These are phyloP conservation scores for Teleogryllus occipitalis DNA, from an alignment of 1,140 invertebrate genomes.

Conservation along the genomic window DNA sequence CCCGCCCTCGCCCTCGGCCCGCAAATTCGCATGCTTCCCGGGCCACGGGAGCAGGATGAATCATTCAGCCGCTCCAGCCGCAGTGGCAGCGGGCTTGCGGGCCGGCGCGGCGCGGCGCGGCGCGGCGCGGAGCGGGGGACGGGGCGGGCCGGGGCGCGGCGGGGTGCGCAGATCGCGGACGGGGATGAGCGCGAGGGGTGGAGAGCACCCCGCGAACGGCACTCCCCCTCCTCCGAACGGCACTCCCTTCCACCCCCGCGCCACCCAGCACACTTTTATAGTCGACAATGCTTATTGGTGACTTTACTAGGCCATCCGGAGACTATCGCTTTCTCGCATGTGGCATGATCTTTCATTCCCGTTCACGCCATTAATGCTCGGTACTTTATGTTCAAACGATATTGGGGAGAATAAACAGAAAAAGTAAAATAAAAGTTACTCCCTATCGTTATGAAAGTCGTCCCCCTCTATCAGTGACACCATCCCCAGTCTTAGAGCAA, in stretches of 20 bases:
- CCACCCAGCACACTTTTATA: neutral
- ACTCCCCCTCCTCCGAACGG: too few relatives aligned
- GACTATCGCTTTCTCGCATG: neutral
- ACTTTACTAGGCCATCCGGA: neutral
- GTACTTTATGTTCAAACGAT: neutral
- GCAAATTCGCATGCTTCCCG: too few relatives aligned
- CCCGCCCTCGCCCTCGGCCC: too few relatives aligned
- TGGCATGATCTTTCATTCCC: neutral
- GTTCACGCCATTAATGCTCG: neutral
- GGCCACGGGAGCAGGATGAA: too few relatives aligned
- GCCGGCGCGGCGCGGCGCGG: too few relatives aligned
- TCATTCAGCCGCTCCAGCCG: too few relatives aligned
- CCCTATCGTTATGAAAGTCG: neutral
- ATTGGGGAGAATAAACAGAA: neutral
- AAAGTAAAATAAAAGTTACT: neutral
- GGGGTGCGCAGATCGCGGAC: too few relatives aligned
- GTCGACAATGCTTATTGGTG: neutral
- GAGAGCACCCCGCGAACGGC: too few relatives aligned
- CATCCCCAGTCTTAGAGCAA: slow-evolving; percentile 18
- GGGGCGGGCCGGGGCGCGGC: too few relatives aligned
- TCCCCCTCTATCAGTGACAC: neutral
- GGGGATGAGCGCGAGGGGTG: too few relatives aligned
- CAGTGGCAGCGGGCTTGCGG: too few relatives aligned
- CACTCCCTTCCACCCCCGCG: neutral
- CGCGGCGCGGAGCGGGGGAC: too few relatives aligned